Evolutionary conservation across 1,140 invertebrate species (phyloP).

Genomic region (Nylanderia fulva): DNA sequence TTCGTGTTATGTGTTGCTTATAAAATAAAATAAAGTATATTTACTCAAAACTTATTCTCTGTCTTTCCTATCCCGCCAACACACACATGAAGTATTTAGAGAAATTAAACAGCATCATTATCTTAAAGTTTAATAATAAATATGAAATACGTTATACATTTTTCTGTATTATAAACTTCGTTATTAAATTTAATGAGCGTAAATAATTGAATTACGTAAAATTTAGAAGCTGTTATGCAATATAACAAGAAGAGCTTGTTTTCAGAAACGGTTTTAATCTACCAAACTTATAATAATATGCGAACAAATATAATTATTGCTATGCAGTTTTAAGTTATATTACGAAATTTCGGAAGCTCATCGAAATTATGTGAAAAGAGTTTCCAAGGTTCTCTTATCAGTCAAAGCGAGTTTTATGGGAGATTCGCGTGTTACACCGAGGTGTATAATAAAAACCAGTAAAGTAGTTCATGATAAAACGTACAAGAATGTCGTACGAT

Average conservation of each 20-base stretch:
- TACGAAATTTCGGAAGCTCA: no score
- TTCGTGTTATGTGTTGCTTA: conserved; percentile 84
- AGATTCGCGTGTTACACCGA: conserved; percentile 5
- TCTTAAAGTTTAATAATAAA: background rate
- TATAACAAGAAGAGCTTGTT: background rate
- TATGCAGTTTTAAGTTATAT: background rate
- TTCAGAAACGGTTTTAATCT: background rate
- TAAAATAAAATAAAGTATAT: conserved; percentile 78
- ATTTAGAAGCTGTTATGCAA: background rate
- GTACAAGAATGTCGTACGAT: background rate
- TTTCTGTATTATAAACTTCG: background rate
- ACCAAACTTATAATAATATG: background rate
- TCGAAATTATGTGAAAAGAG: background rate
- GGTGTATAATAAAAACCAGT: conserved; percentile 7
- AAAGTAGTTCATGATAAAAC: background rate
- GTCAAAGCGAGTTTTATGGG: background rate
- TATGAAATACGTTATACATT: background rate
- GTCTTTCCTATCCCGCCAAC: no score
- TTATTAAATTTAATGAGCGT: background rate
- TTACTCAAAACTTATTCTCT: conserved; percentile 35
- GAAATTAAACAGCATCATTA: background rate
- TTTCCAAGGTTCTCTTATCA: conserved; percentile 5
- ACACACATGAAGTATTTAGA: background rate
- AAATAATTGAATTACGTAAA: background rate
- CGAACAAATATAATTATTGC: background rate